Conservation (phyloP, 2,113 vertebrate species). For the Platysteira castanea region DNA sequence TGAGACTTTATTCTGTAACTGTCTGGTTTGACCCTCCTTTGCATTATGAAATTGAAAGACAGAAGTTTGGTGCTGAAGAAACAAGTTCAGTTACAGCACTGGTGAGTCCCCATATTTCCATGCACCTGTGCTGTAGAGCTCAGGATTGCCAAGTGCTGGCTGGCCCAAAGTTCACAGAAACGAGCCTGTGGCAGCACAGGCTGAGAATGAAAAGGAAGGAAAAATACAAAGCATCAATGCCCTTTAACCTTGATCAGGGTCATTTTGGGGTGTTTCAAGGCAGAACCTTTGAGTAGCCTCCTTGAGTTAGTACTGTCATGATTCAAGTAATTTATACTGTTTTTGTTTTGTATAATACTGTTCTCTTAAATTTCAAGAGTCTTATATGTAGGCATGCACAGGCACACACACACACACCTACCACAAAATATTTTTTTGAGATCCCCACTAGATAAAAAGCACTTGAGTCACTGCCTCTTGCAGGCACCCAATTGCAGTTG, state of each 20-base stretch:
- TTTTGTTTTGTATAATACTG: not conserved
- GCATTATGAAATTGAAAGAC: not conserved
- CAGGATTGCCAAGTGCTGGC: not conserved
- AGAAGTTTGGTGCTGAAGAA: not conserved
- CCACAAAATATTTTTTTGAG: not conserved
- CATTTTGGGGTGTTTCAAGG: not conserved
- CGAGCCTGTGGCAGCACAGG: rapidly evolving
- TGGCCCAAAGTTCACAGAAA: not conserved
- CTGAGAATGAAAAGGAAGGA: not conserved
- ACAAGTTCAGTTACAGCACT: not conserved
- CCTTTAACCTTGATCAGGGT: not conserved
- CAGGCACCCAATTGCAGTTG: not conserved
- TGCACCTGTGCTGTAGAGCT: not conserved
- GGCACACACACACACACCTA: not conserved
- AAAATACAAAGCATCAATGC: not conserved
- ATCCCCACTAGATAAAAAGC: not conserved
- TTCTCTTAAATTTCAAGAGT: not conserved
- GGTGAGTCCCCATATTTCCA: rapidly evolving
- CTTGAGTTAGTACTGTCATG: not conserved
- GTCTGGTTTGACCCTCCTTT: not conserved
- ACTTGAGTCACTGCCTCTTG: not conserved
- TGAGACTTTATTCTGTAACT: not conserved
- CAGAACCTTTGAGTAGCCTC: not conserved
- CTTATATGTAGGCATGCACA: not conserved
- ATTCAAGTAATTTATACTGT: not conserved